These are phyloP conservation scores for human DNA, from an alignment of 2,113 vertebrate genomes.

Conservation along the genomic window DNA sequence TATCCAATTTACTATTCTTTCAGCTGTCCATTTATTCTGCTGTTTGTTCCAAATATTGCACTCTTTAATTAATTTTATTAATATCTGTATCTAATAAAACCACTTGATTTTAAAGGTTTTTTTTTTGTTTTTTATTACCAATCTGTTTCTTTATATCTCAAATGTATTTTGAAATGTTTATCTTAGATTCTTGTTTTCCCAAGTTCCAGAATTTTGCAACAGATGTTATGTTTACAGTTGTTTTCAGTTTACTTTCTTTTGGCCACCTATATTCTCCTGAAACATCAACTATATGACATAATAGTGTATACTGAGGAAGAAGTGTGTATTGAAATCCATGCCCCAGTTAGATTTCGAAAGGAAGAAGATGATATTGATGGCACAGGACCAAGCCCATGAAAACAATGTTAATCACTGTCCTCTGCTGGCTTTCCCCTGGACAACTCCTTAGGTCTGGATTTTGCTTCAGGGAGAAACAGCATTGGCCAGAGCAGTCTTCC, in stretches of 20 bases:
- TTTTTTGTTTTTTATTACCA: neutral
- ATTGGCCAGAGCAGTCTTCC: neutral
- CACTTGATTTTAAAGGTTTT: neutral
- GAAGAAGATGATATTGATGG: neutral
- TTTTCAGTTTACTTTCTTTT: neutral
- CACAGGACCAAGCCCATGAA: neutral
- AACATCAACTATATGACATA: neutral
- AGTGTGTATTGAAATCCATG: neutral
- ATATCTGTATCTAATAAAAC: neutral
- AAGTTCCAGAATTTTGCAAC: neutral
- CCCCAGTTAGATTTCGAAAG: neutral
- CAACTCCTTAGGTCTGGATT: neutral
- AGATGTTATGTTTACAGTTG: neutral
- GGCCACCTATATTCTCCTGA: neutral
- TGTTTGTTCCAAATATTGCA: neutral
- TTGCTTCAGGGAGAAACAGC: neutral
- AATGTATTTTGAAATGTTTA: neutral
- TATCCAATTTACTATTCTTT: neutral
- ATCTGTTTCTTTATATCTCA: neutral
- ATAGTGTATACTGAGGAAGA: neutral
- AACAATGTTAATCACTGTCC: neutral
- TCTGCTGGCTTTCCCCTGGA: neutral
- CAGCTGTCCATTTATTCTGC: neutral
- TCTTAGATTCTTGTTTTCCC: neutral
- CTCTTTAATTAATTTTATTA: neutral